Base-by-base conservation (phyloP, 2,888 invertebrate species). In the Serripes groenlandicus region DNA sequence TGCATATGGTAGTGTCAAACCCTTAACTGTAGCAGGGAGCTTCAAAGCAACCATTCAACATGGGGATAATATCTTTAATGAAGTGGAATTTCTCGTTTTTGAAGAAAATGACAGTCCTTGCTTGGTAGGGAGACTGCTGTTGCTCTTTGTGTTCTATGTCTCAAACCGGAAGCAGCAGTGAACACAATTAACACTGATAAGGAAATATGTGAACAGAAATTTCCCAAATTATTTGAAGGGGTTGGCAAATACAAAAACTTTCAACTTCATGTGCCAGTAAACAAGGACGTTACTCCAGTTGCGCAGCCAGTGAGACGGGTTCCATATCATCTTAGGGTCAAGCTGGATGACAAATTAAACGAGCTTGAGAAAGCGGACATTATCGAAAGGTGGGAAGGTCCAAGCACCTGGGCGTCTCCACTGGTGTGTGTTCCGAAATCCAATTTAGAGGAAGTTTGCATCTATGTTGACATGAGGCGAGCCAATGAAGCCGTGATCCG, bases 291-390 rank as follows among this genome's bases (percentile, higher is more conserved):
- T 21, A 42, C 0, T 26, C 42, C 62, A n/a, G 56, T 77, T 30
- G 35, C 52, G 7, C 71, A 77, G 34, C 37, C 23, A 21, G 35
- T 70, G 21, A 21, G 52, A 18, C 37, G 30, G 30, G 70, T 71
- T 23, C 62, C 52, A 34, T 71, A 37, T 30, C 3, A 37, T 34
- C 37, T 73, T 26, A 30, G 62, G 35, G 52, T 60, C 32, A 73
- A 62, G 9, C 21, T 74, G 30, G 73, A 80, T 23, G n/a, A 37
- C n/a, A 80, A 77, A 35, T 0, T 79, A 15, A 0, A 73, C 18
- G 76, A 83, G 26, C 62, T 80, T 0, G 75, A 64, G 23, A n/a
- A 42, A 42, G 18, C 32, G 23, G 79, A 75, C 37, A 75, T 82
- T 37, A 85, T 79, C 23, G 85, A 77, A 56, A 58, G 32, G 32